These are phyloP conservation scores for Cyphomyrmex costatus DNA, from an alignment of 1,140 invertebrate genomes.

Conservation along the genomic window DNA sequence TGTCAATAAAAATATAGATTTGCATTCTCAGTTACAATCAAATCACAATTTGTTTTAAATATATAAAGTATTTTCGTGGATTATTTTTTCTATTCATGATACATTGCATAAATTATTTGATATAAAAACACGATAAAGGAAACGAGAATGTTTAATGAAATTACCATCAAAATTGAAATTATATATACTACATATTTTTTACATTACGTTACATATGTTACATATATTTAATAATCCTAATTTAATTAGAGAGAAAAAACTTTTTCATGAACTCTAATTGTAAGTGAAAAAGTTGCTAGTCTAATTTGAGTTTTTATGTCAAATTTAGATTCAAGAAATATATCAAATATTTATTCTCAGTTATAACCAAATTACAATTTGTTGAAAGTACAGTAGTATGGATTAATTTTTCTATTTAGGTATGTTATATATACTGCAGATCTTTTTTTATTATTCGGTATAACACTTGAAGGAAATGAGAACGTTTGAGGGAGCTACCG, in stretches of 20 bases:
- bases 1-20: too few species aligned
- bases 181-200: background rate
- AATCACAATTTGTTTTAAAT: too few species aligned
- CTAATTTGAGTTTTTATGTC: background rate
- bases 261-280: too few species aligned
- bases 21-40: too few species aligned
- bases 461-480: background rate
- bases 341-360: background rate
- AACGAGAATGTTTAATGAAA: too few species aligned
- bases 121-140: too few species aligned
- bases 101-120: too few species aligned
- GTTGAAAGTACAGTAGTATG: background rate
- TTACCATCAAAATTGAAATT: background rate
- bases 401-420: background rate
- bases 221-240: background rate
- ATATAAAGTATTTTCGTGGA: too few species aligned
- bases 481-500: background rate
- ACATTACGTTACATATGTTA: background rate
- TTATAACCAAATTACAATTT: constrained; percentile 17
- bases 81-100: too few species aligned
- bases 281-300: background rate
- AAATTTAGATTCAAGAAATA: background rate
- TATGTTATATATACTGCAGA: background rate
- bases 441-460: background rate
- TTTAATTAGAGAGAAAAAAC: too few species aligned